These are phyloP conservation scores for Dermatemys mawii DNA, from an alignment of 2,113 vertebrate species.

Conservation along the genomic window DNA sequence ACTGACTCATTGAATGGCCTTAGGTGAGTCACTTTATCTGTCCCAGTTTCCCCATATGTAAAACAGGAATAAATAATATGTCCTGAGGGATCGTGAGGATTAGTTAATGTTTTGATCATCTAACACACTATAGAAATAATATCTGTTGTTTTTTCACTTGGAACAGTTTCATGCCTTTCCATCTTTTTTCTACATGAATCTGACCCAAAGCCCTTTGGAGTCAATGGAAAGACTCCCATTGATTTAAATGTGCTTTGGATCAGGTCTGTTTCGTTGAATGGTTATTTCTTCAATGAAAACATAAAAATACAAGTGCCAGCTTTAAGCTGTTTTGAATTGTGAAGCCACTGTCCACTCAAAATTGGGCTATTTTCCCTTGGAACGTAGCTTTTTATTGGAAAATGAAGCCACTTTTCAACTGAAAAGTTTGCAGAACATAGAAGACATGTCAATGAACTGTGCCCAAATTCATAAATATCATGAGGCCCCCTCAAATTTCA, in stretches of 20 bases:
- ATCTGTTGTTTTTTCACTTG: neutral
- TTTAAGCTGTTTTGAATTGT: neutral
- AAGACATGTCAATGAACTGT: neutral
- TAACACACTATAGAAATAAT: neutral
- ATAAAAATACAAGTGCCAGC: neutral
- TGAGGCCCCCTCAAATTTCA: neutral
- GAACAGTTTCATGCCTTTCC: neutral
- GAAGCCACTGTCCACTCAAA: neutral
- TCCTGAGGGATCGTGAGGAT: neutral
- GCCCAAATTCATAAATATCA: neutral
- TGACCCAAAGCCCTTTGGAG: neutral
- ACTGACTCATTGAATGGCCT: neutral
- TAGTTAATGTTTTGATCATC: neutral
- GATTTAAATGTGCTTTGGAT: neutral
- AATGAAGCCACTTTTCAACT: neutral
- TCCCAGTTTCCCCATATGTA: neutral
- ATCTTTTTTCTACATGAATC: neutral
- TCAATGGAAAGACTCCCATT: constrained; percentile 23
- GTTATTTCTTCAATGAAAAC: neutral
- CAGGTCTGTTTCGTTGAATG: neutral
- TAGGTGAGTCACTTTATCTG: neutral
- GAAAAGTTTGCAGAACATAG: neutral
- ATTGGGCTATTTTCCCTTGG: neutral
- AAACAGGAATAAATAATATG: neutral
- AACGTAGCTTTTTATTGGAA: neutral